Conservation (phyloP, 2,797 vertebrate species). For the Hypotaenidia okinawae region DNA sequence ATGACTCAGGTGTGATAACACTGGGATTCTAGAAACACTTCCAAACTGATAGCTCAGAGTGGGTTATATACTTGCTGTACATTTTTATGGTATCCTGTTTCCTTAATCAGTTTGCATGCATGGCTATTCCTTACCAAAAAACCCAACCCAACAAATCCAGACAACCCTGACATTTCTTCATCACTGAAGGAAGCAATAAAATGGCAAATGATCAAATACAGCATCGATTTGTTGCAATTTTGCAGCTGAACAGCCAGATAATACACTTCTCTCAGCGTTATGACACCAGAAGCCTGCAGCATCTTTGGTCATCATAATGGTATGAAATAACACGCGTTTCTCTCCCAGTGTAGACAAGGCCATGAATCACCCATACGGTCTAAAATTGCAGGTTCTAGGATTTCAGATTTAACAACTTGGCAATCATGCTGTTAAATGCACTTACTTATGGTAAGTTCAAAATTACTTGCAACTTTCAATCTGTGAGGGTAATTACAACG, state of each 20-base stretch:
- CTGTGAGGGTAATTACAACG: not conserved
- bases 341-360: not conserved
- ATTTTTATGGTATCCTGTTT: not conserved
- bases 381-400: not conserved
- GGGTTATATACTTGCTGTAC: not conserved
- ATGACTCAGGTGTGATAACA: not conserved
- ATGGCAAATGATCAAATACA: not conserved
- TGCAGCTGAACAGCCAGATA: not conserved
- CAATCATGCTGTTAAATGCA: not conserved
- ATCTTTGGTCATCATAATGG: not conserved
- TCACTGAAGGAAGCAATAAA: not conserved
- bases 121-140: not conserved
- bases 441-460: not conserved
- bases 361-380: not conserved
- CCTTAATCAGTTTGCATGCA: not conserved
- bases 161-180: not conserved
- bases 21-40: not conserved
- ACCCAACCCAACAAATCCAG: too few relatives aligned
- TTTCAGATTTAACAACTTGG: not conserved
- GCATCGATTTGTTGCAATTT: not conserved
- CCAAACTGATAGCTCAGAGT: not conserved
- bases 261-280: not conserved
- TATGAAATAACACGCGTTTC: not conserved
- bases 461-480: not conserved
- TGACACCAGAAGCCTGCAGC: not conserved